A percentile compares a stretch with the other conserved stretches of the same genome.
These are phyloP conservation scores for Zosterops pallidus DNA, from an alignment of 2,113 vertebrate genomes.

Conservation along the genomic window DNA sequence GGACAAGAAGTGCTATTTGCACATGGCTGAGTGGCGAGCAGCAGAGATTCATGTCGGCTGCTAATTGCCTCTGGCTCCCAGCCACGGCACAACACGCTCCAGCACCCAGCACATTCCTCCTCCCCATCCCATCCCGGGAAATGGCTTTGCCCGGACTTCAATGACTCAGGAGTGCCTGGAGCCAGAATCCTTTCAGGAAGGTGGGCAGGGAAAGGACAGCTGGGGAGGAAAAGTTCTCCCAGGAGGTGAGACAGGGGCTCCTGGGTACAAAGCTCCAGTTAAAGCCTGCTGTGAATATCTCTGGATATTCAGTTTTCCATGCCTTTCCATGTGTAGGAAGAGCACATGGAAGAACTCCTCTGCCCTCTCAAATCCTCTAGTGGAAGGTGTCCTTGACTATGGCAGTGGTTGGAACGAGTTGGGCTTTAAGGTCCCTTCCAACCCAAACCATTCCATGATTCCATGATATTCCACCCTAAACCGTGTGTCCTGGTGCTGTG, in stretches of 20 bases:
- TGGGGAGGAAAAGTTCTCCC: background rate
- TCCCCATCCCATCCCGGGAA: background rate
- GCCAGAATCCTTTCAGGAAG: background rate
- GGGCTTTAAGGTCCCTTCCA: background rate
- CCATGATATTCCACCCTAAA: background rate
- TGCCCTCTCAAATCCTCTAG: background rate
- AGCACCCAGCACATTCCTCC: background rate
- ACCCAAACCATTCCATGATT: background rate
- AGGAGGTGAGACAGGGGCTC: background rate
- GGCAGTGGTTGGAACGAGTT: rapidly evolving
- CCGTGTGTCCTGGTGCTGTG: background rate
- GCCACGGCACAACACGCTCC: background rate
- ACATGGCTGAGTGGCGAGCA: conserved; percentile 34
- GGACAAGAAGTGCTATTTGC: conserved; percentile 60
- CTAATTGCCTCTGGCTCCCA: conserved; percentile 63
- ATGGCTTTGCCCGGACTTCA: conserved; percentile 11
- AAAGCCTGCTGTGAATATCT: background rate
- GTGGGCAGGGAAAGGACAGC: background rate
- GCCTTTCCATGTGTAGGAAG: background rate
- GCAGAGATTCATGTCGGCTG: conserved; percentile 44
- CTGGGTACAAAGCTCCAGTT: background rate
- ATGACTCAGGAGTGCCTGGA: background rate
- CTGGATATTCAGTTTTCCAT: background rate
- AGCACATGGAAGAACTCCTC: background rate
- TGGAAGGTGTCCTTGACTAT: background rate